Evolutionary conservation across 2,797 vertebrate species (phyloP).

Genomic region (Tokudaia tokunoshimensis): DNA sequence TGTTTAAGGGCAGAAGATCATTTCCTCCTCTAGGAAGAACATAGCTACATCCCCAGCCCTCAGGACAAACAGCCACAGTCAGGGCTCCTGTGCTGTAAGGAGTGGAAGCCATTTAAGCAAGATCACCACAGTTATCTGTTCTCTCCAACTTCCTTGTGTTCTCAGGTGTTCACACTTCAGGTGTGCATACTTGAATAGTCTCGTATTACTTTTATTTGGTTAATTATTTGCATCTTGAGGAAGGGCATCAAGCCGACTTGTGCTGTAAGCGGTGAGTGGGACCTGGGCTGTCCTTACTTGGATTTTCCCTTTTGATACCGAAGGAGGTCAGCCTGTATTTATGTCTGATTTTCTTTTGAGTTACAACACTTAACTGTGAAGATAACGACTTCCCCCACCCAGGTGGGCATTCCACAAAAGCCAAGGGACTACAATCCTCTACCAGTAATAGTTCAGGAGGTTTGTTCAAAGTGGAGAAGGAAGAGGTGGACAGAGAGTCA

Average conservation of each 20-base stretch:
- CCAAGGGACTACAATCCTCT: background rate
- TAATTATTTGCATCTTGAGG: background rate
- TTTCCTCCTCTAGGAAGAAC: background rate
- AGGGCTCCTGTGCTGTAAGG: background rate
- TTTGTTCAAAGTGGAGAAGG: background rate
- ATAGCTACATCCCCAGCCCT: background rate
- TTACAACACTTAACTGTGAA: background rate
- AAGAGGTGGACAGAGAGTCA: background rate
- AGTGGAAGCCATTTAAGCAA: background rate
- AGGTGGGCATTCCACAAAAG: background rate
- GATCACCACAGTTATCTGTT: background rate
- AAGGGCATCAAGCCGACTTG: background rate
- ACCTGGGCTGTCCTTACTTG: background rate
- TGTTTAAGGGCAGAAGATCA: background rate
- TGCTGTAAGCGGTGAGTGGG: background rate
- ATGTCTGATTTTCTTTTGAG: background rate
- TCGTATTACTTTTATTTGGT: background rate
- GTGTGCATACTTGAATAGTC: background rate
- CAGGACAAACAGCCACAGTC: background rate
- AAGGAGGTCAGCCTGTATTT: background rate
- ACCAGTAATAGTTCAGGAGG: background rate
- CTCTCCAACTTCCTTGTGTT: background rate
- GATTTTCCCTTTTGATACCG: background rate
- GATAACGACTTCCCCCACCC: background rate
- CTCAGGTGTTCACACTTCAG: background rate